Percentiles rank a stretch among this genome's conserved stretches.
Conservation (phyloP, 1,140 invertebrate genomes). For the roundworm (Caenorhabditis elegans) region WBcel235 BX284606.5:14669501-14670000, state of each 20-base stretch:
- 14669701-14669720: not conserved
- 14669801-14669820: not conserved
- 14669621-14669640: not conserved
- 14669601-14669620: not conserved
- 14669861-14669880: not conserved
- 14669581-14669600: not conserved
- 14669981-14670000: not conserved
- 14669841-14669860: not conserved
- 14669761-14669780: not conserved
- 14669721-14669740: not conserved
- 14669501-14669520: not conserved
- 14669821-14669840: not conserved
- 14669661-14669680: not conserved
- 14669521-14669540: no score
- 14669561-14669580: not conserved
- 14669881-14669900: not conserved
- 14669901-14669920: not conserved
- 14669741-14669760: not conserved
- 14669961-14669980: not conserved
- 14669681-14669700: not conserved
- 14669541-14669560: not conserved
- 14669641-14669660: not conserved
- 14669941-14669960: not conserved
- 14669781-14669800: not conserved
- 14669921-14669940: not conserved